These are phyloP conservation scores for Drosophila kambysellisi DNA, from an alignment of 2,888 invertebrate genomes.

Conservation along the genomic window DNA sequence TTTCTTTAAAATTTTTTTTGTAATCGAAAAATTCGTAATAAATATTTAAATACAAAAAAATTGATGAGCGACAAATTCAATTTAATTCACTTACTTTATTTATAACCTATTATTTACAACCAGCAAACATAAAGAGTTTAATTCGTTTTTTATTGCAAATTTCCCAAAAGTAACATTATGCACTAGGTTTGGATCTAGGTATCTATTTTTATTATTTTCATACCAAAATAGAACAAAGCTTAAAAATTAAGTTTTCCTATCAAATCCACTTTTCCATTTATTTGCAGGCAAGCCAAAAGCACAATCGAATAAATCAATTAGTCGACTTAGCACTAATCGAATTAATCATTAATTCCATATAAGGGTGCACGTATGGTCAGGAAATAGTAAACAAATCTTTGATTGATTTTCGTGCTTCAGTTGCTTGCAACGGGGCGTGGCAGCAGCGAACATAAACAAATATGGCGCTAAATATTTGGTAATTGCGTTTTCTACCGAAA, in stretches of 20 bases:
- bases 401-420: conserved; percentile 60
- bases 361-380: conserved; percentile 48
- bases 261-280: conserved; percentile 2
- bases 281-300: neutral
- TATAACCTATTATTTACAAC: neutral
- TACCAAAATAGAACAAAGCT: neutral
- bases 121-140: neutral
- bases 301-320: conserved; percentile 39
- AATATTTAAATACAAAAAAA: neutral
- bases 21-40: neutral
- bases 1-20: neutral
- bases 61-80: neutral
- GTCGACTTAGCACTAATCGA: conserved; percentile 13
- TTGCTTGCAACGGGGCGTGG: conserved; percentile 58
- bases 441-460: conserved; percentile 48
- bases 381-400: conserved; percentile 39
- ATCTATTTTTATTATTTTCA: neutral
- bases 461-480: conserved; percentile 68
- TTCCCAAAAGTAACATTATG: neutral
- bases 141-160: neutral
- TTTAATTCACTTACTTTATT: neutral
- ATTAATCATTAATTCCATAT: conserved; percentile 49
- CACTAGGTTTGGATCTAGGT: neutral
- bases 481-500: conserved; percentile 47
- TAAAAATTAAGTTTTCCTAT: neutral